phyloP scores from a whole-genome alignment of 2,113 vertebrate species.

The Catharus minimus region DNA sequence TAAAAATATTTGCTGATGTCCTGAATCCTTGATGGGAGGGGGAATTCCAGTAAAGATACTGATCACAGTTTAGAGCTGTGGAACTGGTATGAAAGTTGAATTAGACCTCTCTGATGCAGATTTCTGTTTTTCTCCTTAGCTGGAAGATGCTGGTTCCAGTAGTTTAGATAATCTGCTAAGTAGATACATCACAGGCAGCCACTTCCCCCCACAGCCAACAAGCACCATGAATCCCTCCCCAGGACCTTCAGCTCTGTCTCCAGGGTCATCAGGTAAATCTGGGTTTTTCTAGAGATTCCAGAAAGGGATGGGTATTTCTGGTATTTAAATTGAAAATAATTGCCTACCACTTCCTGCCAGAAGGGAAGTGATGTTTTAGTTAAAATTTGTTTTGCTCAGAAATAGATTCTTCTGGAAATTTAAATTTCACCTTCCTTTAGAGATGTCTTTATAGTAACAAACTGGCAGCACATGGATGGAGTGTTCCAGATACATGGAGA shows the following conservation, averaged over 20 bases:
- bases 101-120: background rate
- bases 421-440: background rate
- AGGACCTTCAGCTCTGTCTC: constrained; percentile 91
- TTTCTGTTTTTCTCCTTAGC: constrained; percentile 70
- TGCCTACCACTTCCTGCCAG: background rate
- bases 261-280: constrained; percentile 92
- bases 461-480: background rate
- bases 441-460: background rate
- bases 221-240: constrained; percentile 93
- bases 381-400: background rate
- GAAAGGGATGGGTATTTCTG: background rate
- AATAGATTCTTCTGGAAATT: background rate
- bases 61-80: background rate
- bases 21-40: background rate
- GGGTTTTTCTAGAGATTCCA: background rate
- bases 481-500: background rate
- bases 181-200: constrained; percentile 91
- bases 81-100: background rate
- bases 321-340: background rate
- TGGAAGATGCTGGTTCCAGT: constrained; percentile 96
- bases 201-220: constrained; percentile 83
- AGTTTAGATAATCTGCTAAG: constrained; percentile 90
- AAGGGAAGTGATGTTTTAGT: background rate
- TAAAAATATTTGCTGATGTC: background rate
- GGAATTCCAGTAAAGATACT: background rate